A percentile compares a stretch with the other conserved stretches of the same genome.
phyloP scores from a whole-genome alignment of 2,888 invertebrate genomes.

The Mylabris sibirica region DNA sequence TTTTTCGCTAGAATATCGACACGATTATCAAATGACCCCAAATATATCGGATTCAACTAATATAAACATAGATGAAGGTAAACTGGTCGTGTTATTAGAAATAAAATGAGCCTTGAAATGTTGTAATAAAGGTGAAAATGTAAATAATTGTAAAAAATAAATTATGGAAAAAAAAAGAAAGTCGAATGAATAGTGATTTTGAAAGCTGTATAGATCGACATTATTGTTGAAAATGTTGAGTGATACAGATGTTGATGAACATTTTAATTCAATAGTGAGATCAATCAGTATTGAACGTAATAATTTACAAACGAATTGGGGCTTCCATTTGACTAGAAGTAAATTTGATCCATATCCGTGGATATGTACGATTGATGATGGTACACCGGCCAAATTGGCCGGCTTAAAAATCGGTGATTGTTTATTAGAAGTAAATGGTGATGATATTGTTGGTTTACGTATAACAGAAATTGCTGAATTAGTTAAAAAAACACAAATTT shows the following conservation, averaged over 20 bases:
- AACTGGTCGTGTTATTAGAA: constrained; percentile 43
- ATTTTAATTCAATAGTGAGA: constrained; percentile 50
- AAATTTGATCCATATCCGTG: constrained; percentile 86
- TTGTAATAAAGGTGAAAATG: constrained; percentile 53
- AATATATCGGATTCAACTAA: constrained; percentile 7
- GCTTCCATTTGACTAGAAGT: constrained; percentile 77
- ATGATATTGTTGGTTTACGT: constrained; percentile 64
- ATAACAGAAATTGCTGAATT: constrained; percentile 65
- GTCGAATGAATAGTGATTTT: constrained; percentile 37
- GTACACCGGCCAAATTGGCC: constrained; percentile 69
- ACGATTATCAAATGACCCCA: background rate
- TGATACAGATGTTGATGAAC: constrained; percentile 53
- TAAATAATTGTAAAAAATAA: constrained; percentile 35
- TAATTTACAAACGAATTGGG: constrained; percentile 67
- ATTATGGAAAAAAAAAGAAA: constrained; percentile 42
- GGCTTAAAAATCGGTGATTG: constrained; percentile 77
- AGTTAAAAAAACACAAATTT: constrained; percentile 60
- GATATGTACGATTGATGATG: constrained; percentile 72
- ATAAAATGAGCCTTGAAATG: constrained; percentile 47
- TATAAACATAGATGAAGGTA: constrained; percentile 43
- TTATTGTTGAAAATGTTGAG: constrained; percentile 51
- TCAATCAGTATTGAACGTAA: constrained; percentile 68
- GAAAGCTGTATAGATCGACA: constrained; percentile 27
- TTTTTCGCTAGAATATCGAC: background rate
- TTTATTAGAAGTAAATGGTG: constrained; percentile 68